A percentile compares a stretch with the other conserved stretches of the same genome.
These are phyloP conservation scores for Matsumyia berberina DNA, from an alignment of 2,888 invertebrate genomes.

Conservation along the genomic window DNA sequence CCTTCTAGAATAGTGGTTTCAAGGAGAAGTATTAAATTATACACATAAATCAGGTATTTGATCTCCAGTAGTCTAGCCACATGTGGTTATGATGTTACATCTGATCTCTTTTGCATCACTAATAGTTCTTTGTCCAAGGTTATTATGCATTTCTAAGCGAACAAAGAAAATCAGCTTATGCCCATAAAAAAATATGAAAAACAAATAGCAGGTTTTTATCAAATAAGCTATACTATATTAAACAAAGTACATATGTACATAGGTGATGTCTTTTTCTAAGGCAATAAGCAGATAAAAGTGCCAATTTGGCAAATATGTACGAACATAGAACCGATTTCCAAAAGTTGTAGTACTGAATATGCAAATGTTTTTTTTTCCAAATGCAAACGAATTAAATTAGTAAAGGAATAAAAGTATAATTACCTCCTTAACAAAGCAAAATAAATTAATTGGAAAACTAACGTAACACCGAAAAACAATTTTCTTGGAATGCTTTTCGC, in stretches of 20 bases:
- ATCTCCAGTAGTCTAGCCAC: too few relatives aligned
- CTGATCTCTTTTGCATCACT: not conserved
- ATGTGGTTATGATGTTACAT: not conserved
- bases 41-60: too few relatives aligned
- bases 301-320: not conserved
- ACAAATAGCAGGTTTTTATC: not conserved
- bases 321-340: not conserved
- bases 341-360: too few relatives aligned
- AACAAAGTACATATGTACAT: not conserved
- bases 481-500: constrained; percentile 22
- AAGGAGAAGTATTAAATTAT: too few relatives aligned
- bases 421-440: constrained; percentile 31
- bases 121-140: constrained; percentile 12
- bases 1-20: too few relatives aligned
- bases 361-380: too few relatives aligned
- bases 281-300: constrained; percentile 20
- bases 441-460: constrained; percentile 15
- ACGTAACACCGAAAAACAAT: not conserved
- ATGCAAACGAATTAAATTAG: not conserved
- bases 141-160: constrained; percentile 8
- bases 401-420: not conserved
- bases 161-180: not conserved
- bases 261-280: constrained; percentile 17
- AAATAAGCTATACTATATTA: not conserved
- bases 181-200: not conserved